Evolutionary conservation across 2,113 vertebrate genomes (phyloP).

Genomic region (Phyllostomus discolor): DNA sequence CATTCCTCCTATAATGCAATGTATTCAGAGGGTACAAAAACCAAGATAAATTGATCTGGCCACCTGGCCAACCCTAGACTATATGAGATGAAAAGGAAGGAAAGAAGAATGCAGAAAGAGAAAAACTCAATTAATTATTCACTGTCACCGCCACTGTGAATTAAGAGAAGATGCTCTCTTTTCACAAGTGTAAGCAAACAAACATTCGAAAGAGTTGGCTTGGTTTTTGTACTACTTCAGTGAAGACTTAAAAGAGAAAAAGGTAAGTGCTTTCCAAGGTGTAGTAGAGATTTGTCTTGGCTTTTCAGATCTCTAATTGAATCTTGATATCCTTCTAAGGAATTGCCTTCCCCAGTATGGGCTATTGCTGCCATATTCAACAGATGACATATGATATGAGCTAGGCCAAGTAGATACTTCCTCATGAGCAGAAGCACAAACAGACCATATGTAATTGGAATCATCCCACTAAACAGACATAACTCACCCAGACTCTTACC

Average conservation of each 20-base stretch:
- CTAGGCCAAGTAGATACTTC: not conserved
- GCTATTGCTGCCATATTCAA: not conserved
- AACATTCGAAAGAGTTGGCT: not conserved
- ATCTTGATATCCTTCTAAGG: not conserved
- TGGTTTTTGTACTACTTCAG: not conserved
- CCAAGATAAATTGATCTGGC: not conserved
- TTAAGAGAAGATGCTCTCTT: not conserved
- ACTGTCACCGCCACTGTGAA: not conserved
- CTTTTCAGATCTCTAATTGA: not conserved
- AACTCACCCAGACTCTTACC: not conserved
- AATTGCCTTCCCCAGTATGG: not conserved
- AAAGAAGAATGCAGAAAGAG: not conserved
- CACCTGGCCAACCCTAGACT: not conserved
- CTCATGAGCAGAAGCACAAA: not conserved
- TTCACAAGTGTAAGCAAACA: not conserved
- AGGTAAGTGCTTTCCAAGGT: not conserved
- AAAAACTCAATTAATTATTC: not conserved
- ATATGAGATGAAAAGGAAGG: not conserved
- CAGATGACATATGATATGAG: not conserved
- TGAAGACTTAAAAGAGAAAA: not conserved
- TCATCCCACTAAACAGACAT: not conserved
- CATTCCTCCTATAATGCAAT: not conserved
- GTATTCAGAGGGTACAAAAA: not conserved
- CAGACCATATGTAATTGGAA: not conserved
- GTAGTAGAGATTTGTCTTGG: not conserved